Conservation (phyloP, 2,113 vertebrate species). For the Cephalopterus ornatus region DNA sequence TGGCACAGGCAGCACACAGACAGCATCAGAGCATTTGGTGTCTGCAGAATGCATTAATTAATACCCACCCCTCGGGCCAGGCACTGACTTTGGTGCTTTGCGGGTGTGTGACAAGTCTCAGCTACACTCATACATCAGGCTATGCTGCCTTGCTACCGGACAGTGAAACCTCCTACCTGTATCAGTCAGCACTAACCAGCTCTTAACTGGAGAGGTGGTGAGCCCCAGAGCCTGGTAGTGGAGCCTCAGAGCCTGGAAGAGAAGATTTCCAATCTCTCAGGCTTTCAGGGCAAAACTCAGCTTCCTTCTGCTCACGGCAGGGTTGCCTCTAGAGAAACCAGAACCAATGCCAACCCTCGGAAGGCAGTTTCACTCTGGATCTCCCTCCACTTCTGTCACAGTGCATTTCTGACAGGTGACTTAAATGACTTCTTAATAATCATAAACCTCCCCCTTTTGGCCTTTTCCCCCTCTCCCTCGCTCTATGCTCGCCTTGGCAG, state of each 20-base stretch:
- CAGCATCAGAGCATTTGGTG: not conserved
- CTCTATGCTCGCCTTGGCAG: not conserved
- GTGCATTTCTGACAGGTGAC: not conserved
- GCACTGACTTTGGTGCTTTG: not conserved
- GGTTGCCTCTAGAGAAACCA: not conserved
- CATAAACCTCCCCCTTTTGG: not conserved
- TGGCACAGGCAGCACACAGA: not conserved
- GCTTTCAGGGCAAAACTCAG: not conserved
- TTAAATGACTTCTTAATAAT: not conserved
- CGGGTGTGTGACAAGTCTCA: not conserved
- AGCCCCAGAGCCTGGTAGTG: not conserved
- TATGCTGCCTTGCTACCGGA: not conserved
- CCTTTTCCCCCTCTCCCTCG: not conserved
- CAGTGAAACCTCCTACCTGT: fast-evolving
- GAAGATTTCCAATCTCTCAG: not conserved
- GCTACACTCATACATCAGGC: not conserved
- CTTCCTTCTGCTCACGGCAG: not conserved
- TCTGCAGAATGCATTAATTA: not conserved
- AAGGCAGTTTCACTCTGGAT: not conserved
- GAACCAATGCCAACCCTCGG: not conserved
- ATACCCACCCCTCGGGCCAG: not conserved
- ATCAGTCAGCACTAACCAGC: not conserved
- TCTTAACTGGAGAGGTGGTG: not conserved
- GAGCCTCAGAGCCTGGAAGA: not conserved
- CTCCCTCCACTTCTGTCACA: not conserved